phyloP scores from a whole-genome alignment of 1,140 invertebrate genomes.

The Tetranychus urticae region DNA sequence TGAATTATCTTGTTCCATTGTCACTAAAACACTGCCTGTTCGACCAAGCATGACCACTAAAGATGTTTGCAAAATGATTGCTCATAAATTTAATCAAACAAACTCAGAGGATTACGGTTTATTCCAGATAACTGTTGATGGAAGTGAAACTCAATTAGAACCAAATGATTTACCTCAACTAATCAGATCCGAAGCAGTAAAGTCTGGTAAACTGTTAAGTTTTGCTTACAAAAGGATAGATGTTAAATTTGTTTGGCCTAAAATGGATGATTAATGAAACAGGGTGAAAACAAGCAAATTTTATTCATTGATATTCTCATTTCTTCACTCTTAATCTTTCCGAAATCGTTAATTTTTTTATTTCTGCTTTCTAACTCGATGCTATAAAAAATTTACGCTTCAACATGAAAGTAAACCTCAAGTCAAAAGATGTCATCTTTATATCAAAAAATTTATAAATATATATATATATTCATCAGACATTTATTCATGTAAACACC shows the following conservation, averaged over 20 bases:
- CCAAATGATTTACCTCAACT: slow-evolving; percentile 77
- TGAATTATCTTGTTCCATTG: slow-evolving; percentile 64
- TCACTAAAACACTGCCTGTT: slow-evolving; percentile 67
- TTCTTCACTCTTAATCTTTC: no score
- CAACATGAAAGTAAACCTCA: no score
- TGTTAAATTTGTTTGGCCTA: slow-evolving; percentile 53
- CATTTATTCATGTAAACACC: no score
- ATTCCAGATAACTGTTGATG: slow-evolving; percentile 56
- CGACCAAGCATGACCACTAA: slow-evolving; percentile 68
- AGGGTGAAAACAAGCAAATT: no score
- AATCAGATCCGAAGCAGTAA: slow-evolving; percentile 35
- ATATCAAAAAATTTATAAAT: no score
- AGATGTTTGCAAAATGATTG: slow-evolving; percentile 74
- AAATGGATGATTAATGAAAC: no score
- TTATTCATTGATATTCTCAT: no score
- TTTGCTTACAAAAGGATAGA: slow-evolving; percentile 83
- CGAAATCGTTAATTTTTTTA: no score
- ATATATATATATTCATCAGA: no score
- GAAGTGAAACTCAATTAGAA: slow-evolving; percentile 65
- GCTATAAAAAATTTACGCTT: no score
- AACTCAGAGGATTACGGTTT: slow-evolving; percentile 88
- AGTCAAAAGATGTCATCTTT: no score
- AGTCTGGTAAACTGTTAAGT: slow-evolving; percentile 50
- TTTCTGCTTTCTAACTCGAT: no score
- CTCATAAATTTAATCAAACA: slow-evolving; percentile 71